These are phyloP conservation scores for Rhinopomastus cyanomelas DNA, from an alignment of 2,113 vertebrate genomes.

Conservation along the genomic window DNA sequence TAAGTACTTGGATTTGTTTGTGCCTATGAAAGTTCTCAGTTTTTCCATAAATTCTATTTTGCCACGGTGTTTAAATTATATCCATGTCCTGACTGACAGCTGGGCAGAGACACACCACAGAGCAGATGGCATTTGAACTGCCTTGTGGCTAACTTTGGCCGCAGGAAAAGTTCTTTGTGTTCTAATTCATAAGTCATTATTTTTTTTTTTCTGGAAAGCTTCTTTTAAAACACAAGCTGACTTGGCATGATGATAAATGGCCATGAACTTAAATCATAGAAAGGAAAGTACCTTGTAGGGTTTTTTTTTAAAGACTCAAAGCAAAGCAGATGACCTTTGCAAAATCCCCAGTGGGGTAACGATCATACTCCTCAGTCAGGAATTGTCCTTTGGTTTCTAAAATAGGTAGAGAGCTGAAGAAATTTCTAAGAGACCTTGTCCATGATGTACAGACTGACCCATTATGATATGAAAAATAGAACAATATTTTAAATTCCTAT, in stretches of 20 bases:
- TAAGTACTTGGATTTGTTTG: background rate
- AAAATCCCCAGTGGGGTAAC: slow-evolving; percentile 8
- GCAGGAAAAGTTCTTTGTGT: background rate
- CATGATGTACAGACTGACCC: background rate
- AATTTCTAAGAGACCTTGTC: background rate
- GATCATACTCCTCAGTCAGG: background rate
- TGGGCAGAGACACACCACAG: background rate
- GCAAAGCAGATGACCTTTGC: slow-evolving; percentile 19
- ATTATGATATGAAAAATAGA: background rate
- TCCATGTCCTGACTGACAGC: background rate
- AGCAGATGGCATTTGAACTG: background rate
- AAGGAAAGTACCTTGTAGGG: slow-evolving; percentile 39
- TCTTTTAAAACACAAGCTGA: slow-evolving; percentile 9
- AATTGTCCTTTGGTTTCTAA: background rate
- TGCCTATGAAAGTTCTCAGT: background rate
- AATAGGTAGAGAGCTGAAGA: background rate
- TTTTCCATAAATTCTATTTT: slow-evolving; percentile 2
- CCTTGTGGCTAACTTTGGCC: slow-evolving; percentile 17
- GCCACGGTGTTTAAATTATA: background rate
- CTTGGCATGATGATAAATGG: background rate
- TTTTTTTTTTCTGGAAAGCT: background rate
- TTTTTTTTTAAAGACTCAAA: background rate
- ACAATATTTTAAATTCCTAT: background rate
- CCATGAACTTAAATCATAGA: slow-evolving; percentile 21
- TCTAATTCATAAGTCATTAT: background rate